A percentile compares a stretch with the other conserved stretches of the same genome.
These are phyloP conservation scores for Agrypnus murinus DNA, from an alignment of 2,888 invertebrate genomes.

Conservation along the genomic window DNA sequence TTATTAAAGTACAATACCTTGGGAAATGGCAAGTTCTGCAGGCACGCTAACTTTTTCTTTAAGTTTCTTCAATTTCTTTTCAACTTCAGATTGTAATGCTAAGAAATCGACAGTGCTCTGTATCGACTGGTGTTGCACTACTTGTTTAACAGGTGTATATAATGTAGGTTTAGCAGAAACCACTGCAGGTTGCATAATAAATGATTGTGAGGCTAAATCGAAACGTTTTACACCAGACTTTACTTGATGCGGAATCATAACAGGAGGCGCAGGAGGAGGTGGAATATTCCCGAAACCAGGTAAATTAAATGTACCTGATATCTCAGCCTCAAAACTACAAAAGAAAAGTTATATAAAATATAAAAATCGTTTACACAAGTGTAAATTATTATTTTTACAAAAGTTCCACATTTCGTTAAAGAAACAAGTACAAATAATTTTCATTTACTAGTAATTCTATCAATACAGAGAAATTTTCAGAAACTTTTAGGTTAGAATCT, in stretches of 20 bases:
- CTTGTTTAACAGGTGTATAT: constrained; percentile 74
- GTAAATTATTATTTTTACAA: too few relatives aligned
- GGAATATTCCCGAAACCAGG: constrained; percentile 76
- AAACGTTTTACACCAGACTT: constrained; percentile 70
- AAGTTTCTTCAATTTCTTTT: constrained; percentile 76
- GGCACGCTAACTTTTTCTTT: constrained; percentile 77
- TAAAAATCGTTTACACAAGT: too few relatives aligned
- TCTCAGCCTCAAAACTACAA: constrained; percentile 91
- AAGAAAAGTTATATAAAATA: constrained; percentile 22
- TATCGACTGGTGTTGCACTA: constrained; percentile 63
- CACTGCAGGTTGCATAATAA: constrained; percentile 75
- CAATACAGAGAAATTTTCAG: background rate
- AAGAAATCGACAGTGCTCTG: constrained; percentile 72
- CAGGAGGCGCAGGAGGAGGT: constrained; percentile 79
- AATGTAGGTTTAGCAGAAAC: constrained; percentile 82
- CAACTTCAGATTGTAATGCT: constrained; percentile 74
- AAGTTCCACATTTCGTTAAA: constrained; percentile 26
- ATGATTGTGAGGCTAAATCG: constrained; percentile 68
- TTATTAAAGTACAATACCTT: constrained; percentile 42
- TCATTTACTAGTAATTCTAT: too few relatives aligned
- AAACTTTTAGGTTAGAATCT: too few relatives aligned
- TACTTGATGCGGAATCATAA: constrained; percentile 83
- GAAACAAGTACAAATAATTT: background rate
- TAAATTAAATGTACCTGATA: constrained; percentile 75
- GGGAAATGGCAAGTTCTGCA: constrained; percentile 72